phyloP scores from a whole-genome alignment of 2,888 invertebrate genomes.

The Eucera pruinosa region DNA sequence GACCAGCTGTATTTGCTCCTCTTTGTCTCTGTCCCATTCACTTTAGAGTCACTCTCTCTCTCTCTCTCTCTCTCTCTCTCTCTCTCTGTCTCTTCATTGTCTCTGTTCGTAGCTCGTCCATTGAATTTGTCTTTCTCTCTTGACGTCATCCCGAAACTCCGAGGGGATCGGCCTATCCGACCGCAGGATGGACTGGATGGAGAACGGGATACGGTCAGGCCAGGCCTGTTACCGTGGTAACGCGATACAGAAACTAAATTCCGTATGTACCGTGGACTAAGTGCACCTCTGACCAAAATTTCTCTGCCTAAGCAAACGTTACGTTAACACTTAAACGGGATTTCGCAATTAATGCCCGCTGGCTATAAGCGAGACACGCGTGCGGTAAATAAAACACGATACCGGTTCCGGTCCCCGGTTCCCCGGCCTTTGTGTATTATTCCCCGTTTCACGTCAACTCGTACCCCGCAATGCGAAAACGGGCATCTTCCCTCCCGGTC shows the following conservation, averaged over 20 bases:
- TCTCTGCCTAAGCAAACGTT: slow-evolving; percentile 66
- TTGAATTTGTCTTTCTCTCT: slow-evolving; percentile 23
- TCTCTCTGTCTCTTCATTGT: slow-evolving; percentile 10
- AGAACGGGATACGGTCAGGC: slow-evolving; percentile 61
- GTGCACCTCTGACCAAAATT: slow-evolving; percentile 67
- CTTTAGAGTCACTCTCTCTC: no score
- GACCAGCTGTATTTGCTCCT: slow-evolving; percentile 1
- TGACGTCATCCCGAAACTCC: slow-evolving; percentile 60
- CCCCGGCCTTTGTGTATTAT: slow-evolving; percentile 26
- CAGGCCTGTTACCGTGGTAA: slow-evolving; percentile 68
- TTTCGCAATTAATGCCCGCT: slow-evolving; percentile 61
- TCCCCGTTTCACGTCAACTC: slow-evolving; percentile 28
- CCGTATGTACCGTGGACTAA: slow-evolving; percentile 65
- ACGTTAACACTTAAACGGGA: slow-evolving; percentile 62
- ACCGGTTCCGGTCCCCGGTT: no score
- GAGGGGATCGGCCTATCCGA: slow-evolving; percentile 65
- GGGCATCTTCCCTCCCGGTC: no score
- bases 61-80: slow-evolving; percentile 27
- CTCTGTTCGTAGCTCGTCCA: background rate
- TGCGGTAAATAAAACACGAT: slow-evolving; percentile 38
- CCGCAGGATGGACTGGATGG: slow-evolving; percentile 64
- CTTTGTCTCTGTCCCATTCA: slow-evolving; percentile 24
- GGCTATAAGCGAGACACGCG: background rate
- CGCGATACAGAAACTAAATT: slow-evolving; percentile 72
- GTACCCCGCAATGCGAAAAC: background rate